Evolutionary conservation across 2,888 invertebrate species (phyloP).

Genomic region (Lymantria dispar): DNA sequence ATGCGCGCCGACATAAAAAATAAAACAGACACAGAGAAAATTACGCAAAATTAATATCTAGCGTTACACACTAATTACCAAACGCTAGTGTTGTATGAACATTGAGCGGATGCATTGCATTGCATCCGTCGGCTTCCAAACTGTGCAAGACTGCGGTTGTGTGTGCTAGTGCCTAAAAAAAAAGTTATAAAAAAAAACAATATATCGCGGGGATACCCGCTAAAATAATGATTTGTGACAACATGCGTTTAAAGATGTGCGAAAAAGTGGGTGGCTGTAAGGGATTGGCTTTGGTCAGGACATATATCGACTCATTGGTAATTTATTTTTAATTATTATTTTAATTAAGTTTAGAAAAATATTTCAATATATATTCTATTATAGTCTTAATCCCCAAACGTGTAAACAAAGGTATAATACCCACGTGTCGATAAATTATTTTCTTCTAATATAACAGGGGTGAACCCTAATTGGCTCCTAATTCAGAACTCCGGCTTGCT

Average conservation of each 20-base stretch:
- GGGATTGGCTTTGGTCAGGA: constrained; percentile 64
- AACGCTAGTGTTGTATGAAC: constrained; percentile 27
- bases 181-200: not conserved
- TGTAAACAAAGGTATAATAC: too few relatives aligned
- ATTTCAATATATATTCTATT: too few relatives aligned
- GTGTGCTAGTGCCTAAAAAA: not conserved
- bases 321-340: constrained; percentile 9
- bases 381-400: too few relatives aligned
- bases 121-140: constrained; percentile 31
- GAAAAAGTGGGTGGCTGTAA: constrained; percentile 72
- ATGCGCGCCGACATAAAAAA: not conserved
- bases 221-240: constrained; percentile 64
- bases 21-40: constrained; percentile 7
- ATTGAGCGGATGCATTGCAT: constrained; percentile 30
- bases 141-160: constrained; percentile 6
- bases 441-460: too few relatives aligned
- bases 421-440: too few relatives aligned
- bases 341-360: not conserved
- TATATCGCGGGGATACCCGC: not conserved
- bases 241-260: constrained; percentile 65
- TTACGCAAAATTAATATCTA: constrained; percentile 21
- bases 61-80: constrained; percentile 29
- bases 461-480: too few relatives aligned
- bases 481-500: too few relatives aligned
- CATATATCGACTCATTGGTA: constrained; percentile 71